Evolutionary conservation across 2,113 vertebrate species (phyloP).

Genomic region (Syrrhaptes paradoxus): DNA sequence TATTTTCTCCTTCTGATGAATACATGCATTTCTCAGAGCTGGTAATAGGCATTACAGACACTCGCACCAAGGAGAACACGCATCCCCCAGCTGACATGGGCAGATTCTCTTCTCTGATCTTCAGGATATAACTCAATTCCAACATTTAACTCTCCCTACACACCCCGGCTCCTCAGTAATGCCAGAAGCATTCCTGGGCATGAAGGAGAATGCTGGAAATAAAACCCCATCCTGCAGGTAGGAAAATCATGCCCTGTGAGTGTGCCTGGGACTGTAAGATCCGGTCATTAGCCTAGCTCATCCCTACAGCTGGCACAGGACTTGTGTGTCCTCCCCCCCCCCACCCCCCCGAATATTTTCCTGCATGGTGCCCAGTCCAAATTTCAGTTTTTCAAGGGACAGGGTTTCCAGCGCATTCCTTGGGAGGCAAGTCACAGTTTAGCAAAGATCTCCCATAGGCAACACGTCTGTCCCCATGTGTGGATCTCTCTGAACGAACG

Average conservation of each 20-base stretch:
- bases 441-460: background rate
- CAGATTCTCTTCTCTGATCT: background rate
- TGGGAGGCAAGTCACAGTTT: background rate
- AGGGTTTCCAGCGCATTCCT: background rate
- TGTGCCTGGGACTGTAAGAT: background rate
- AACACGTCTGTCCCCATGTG: rapidly evolving
- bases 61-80: background rate
- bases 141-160: background rate
- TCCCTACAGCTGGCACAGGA: background rate
- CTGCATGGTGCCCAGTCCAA: rapidly evolving
- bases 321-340: background rate
- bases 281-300: background rate
- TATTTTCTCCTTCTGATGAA: conserved; percentile 54
- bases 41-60: background rate
- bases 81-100: background rate
- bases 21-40: background rate
- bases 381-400: background rate
- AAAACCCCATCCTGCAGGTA: background rate
- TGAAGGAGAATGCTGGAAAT: background rate
- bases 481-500: rapidly evolving
- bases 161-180: background rate
- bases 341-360: background rate
- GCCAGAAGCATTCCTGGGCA: background rate
- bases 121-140: conserved; percentile 26
- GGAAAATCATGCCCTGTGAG: background rate